Evolutionary conservation across 2,797 vertebrate genomes (phyloP).

Genomic region (Masticophis lateralis): DNA sequence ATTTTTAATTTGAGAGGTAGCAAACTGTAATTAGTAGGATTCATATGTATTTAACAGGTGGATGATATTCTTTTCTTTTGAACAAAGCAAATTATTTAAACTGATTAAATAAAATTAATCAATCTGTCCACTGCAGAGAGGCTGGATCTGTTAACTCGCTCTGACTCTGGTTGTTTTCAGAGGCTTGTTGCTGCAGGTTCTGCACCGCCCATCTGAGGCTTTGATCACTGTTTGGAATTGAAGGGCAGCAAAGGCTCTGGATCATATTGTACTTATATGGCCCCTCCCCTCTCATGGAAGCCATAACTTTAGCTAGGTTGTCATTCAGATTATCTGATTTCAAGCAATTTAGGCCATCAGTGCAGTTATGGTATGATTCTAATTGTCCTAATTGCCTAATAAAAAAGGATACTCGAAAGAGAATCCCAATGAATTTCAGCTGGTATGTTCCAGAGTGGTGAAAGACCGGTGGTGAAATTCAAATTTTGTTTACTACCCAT

Average conservation of each 20-base stretch:
- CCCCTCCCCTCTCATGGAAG: background rate
- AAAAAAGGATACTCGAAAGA: background rate
- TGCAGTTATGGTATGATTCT: background rate
- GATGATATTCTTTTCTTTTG: background rate
- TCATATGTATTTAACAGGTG: background rate
- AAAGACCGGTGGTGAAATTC: background rate
- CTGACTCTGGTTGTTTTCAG: background rate
- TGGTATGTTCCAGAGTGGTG: background rate
- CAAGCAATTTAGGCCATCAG: background rate
- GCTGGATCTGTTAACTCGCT: background rate
- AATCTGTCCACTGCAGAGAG: background rate
- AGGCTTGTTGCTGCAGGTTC: too few relatives aligned
- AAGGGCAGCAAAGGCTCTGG: background rate
- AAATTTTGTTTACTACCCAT: too few relatives aligned
- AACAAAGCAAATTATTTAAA: background rate
- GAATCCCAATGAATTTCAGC: background rate
- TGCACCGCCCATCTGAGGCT: background rate
- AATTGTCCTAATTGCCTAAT: background rate
- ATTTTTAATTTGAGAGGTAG: background rate
- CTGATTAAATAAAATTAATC: background rate
- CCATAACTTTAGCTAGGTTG: background rate
- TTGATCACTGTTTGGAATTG: background rate
- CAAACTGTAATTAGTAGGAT: background rate
- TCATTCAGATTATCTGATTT: background rate
- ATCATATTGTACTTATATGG: background rate